These are phyloP conservation scores for Eueides isabella DNA, from an alignment of 1,140 invertebrate species.

Conservation along the genomic window DNA sequence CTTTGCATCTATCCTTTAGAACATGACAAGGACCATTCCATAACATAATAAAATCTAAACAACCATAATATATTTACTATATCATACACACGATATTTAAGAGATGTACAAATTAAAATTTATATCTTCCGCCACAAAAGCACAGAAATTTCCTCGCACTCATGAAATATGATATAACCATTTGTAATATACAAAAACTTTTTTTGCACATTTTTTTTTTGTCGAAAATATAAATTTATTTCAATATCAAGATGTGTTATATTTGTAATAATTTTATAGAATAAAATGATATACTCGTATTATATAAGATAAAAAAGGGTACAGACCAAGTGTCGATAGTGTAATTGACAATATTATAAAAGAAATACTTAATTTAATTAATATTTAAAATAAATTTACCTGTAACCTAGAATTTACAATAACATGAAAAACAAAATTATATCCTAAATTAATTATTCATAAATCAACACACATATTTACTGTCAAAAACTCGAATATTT, in stretches of 20 bases:
- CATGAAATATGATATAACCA: not conserved
- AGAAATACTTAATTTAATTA: too few species aligned
- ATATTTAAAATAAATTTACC: too few species aligned
- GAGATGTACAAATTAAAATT: not conserved
- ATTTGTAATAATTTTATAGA: not conserved
- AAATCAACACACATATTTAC: too few species aligned
- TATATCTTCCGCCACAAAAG: not conserved
- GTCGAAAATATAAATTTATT: not conserved
- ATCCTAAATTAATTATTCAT: too few species aligned
- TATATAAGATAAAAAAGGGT: too few species aligned
- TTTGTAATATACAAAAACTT: not conserved
- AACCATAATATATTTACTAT: not conserved
- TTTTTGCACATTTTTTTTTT: not conserved
- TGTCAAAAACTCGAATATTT: too few species aligned
- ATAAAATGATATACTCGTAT: too few species aligned
- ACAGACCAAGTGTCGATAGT: too few species aligned
- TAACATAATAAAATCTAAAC: not conserved
- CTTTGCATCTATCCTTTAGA: not conserved
- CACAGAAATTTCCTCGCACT: not conserved
- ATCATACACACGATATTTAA: not conserved
- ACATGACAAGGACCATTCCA: not conserved
- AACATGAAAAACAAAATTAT: too few species aligned
- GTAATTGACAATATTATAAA: too few species aligned
- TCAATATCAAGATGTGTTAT: not conserved
- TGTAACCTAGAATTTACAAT: too few species aligned